Conservation (phyloP, 1,140 invertebrate species). For the Dendrolimus kikuchii region DNA sequence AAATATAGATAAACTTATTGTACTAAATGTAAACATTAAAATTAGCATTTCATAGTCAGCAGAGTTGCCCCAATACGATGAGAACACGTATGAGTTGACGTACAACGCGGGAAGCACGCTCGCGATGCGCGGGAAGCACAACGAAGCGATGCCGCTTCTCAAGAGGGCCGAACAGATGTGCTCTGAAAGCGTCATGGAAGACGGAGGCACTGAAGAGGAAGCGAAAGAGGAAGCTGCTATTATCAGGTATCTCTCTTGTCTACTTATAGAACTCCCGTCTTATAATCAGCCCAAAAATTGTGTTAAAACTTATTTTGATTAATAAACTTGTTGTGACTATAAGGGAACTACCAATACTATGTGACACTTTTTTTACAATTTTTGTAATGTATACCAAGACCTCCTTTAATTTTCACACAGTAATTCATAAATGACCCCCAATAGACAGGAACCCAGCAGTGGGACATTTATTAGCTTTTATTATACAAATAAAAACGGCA, state of each 20-base stretch:
- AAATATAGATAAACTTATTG: too few relatives aligned
- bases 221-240: conserved; percentile 91
- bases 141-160: conserved; percentile 87
- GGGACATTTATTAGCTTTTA: too few relatives aligned
- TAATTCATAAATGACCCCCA: too few relatives aligned
- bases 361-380: too few relatives aligned
- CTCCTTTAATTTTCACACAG: too few relatives aligned
- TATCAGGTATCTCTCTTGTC: conserved; percentile 76
- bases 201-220: conserved; percentile 87
- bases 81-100: conserved; percentile 86
- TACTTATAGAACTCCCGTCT: neutral
- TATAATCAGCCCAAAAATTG: too few relatives aligned
- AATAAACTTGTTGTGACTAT: too few relatives aligned
- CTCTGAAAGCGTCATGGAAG: conserved; percentile 88
- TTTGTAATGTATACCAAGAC: too few relatives aligned
- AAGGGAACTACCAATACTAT: too few relatives aligned
- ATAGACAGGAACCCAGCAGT: too few relatives aligned
- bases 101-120: conserved; percentile 92
- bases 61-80: conserved; percentile 52
- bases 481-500: too few relatives aligned
- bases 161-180: conserved; percentile 88
- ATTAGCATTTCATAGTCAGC: conserved; percentile 31
- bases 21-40: conserved; percentile 3
- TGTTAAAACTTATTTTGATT: too few relatives aligned
- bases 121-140: conserved; percentile 79